Evolutionary conservation across 2,888 invertebrate species (phyloP), one percentile per base, ranked within the genome.

Genomic region (Eupithecia tripunctaria): DNA sequence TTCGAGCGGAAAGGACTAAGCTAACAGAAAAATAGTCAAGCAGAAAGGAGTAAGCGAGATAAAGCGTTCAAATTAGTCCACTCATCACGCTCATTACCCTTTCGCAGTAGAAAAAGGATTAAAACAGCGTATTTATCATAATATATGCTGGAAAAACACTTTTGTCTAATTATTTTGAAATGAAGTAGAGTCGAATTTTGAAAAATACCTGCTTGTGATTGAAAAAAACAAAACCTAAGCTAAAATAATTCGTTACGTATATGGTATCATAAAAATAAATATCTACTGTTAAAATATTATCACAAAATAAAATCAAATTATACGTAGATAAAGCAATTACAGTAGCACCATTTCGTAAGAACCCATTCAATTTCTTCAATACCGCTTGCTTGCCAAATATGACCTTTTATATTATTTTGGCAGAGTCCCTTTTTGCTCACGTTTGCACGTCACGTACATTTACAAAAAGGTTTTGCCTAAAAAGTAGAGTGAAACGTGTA

Each of bases 361-460:
- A 62, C 51, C 64, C 29, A 73, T 72, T 74, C 59, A 70, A 74
- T 71, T 67, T 32, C 56, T 72, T 74, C 75, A 76, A 75, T 76
- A 67, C 72, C 32, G n/a, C 60, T 68, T 68, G 70, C 74, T 72
- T 71, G 73, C 70, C 75, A 78, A 79, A 79, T 76, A 76, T 80
- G 76, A 76, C 75, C 73, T 77, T 76, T 68, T 70, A 72, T 73
- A 70, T 73, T 65, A 67, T 76, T 75, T 75, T 62, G 43, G 59
- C 70, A 67, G 75, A 78, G 71, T 74, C 65, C 72, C 70, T 76
- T 78, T 70, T 71, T 67, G 65, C 67, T 75, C 73, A 76, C 72
- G 75, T 78, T 80, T 80, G 79, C 81, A 72, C 71, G 75, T 78
- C 81, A 81, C 81, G 81, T 81, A 76, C 76, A 47, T 38, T 76